Evolutionary conservation across 30 jellyfish, hydroid and myxozoan species (phyloP), one percentile per base, ranked within the genome.

Genomic region (Chironex yamaguchii): DNA sequence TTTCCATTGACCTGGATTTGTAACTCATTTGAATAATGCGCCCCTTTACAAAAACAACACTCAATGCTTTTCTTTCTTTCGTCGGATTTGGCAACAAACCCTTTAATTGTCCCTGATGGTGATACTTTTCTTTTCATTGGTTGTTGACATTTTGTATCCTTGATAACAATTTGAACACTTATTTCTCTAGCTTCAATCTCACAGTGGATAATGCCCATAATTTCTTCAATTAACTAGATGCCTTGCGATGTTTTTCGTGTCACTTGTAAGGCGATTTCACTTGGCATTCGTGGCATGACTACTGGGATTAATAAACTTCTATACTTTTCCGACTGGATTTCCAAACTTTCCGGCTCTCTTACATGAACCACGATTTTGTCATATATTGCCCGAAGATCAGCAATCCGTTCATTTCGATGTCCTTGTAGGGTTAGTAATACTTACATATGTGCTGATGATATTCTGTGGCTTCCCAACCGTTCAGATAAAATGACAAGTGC

Each of bases 231-330:
- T 11, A 52, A 84, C 96, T 96, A 90, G 49, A 22, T 17, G 76
- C 84, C 92, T 11, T 65, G 88, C 12, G 48, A 42, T 25, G 67
- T 63, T 68, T 90, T 67, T n/a, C 97, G 23, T 22, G 88, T 79
- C 0, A 89, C 90, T 71, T 70, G 83, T 33, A 73, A 3, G 3
- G 77, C 50, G 3, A 71, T 50, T 34, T 72, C 88, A 23, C 23
- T 72, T 4, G 95, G 95, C 74, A 81, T 72, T 42, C 83, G 48
- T 6, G 42, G 50, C 87, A 90, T 51, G 1, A 79, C 58, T 49
- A 79, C 70, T 0, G 97, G 97, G 20, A 88, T 53, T n/a, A 88
- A 36, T 35, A 90, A 79, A 35, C 86, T 77, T 3, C 97, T 94
- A 33, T 89, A 89, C 14, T 67, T 36, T 21, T 81, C 81, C 9